Evolutionary conservation across 2,888 invertebrate species (phyloP), one percentile per base, ranked within the genome.

Genomic region (Theodoxus fluviatilis): DNA sequence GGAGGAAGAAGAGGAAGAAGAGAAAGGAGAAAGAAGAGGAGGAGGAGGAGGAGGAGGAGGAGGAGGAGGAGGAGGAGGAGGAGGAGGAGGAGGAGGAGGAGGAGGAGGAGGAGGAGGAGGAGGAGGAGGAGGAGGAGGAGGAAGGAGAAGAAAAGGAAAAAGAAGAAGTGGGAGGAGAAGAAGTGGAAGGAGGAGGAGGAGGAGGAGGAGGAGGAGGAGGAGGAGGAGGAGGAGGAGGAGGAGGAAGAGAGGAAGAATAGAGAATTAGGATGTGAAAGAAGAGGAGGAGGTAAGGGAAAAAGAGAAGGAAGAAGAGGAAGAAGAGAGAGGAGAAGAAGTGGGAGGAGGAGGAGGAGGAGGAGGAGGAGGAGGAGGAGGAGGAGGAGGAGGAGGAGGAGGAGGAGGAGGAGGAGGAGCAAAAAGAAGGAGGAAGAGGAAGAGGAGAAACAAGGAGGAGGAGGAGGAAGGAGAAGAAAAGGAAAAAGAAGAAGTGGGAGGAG

Each of bases 301-400:
- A 15, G 67, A 52, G 22, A 38, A 47, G 12, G 47, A 47, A 12
- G 47, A 47, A 12, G 47, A 47, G 12, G 47, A 47, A 15, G 47
- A n/a, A 37, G 9, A 18, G 52, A 37, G 2, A 43, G 61, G 37
- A 37, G 35, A 52, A 49, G n/a, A 38, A 15, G 15, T 7, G 31
- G 6, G 63, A 63, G 6, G 37, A 18, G n/a, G 67, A 67, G 25
- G 22, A 22, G 61, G 37, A 37, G 35, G 67, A 49, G n/a, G 43
- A 15, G 15, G 33, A 63, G 6, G 63, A 63, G 6, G 37, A 18
- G n/a, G 67, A 67, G 25, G 22, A 22, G 2, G 67, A 35, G 38
- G 28, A 33, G 22, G 67, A 57, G 6, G 63, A 63, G 18, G 63
- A 63, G 18, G 63, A 63, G 6, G 25, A 63, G n/a, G 9, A 57